Conservation (phyloP, 2,888 invertebrate species). For the Cryptus viduatorius region DNA sequence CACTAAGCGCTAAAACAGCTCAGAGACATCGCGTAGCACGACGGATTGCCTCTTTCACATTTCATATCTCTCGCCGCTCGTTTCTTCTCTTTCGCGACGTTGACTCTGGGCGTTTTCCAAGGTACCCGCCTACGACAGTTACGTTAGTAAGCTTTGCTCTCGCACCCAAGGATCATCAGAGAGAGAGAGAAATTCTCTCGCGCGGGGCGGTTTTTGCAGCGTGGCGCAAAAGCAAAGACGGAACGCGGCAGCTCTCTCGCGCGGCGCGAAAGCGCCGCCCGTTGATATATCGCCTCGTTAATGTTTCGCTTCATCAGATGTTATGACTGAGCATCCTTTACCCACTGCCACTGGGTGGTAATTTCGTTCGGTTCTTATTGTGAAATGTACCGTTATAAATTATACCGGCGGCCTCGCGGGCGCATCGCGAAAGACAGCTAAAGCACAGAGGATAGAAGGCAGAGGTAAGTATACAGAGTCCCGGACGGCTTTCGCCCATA, state of each 20-base stretch:
- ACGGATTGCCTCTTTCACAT: conserved; percentile 79
- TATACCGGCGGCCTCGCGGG: conserved; percentile 61
- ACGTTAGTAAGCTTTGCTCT: conserved; percentile 65
- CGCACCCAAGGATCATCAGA: conserved; percentile 42
- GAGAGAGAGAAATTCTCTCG: not conserved
- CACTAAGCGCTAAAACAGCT: not conserved
- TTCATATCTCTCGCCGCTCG: conserved; percentile 72
- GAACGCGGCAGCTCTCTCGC: conserved; percentile 64
- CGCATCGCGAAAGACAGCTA: conserved; percentile 32
- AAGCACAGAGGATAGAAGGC: conserved; percentile 5
- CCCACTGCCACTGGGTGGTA: conserved; percentile 82
- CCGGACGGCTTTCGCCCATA: conserved; percentile 26
- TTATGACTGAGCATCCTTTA: conserved; percentile 82
- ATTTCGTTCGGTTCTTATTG: conserved; percentile 82
- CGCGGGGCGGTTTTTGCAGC: not conserved
- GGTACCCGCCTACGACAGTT: conserved; percentile 75
- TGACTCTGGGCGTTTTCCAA: conserved; percentile 80
- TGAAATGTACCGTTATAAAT: conserved; percentile 79
- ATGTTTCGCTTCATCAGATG: conserved; percentile 84
- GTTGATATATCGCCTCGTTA: conserved; percentile 83
- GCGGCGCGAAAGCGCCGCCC: conserved; percentile 60
- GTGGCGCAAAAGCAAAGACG: conserved; percentile 61
- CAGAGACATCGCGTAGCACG: conserved; percentile 57
- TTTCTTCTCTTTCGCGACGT: conserved; percentile 54
- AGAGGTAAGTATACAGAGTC: not conserved